Evolutionary conservation across 2,888 invertebrate genomes (phyloP), one percentile per base, ranked within the genome.

Genomic region (Drosophila quinaria): DNA sequence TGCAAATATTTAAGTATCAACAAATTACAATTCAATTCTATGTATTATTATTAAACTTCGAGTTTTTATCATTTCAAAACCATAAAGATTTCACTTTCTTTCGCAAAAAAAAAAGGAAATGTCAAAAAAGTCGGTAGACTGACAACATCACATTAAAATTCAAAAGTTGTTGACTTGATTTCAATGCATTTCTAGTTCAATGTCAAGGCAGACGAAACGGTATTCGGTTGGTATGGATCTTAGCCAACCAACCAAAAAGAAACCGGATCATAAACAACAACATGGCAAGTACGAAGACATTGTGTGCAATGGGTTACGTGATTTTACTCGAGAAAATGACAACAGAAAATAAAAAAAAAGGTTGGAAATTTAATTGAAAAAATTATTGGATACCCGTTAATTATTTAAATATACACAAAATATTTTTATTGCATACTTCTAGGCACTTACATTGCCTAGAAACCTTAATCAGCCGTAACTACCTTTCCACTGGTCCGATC

Each of bases 131-230:
- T 15, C 15, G 15, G 9, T 10, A 39, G 9, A 15, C 39, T 15
- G 39, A n/a, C n/a, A 42, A 13, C 3, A 42, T 11, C 3, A 22
- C 17, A 35, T 9, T 47, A 17, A 15, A 54, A 25, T n/a, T 5
- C 13, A 13, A 50, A 49, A 22, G 54, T 4, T 17, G 25, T 25
- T 9, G 11, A 11, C 42, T 15, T 17, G 10, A 5, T 35, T 42
- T 29, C 44, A 19, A 44, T 1, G 3, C 6, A 42, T 33, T 46
- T n/a, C 29, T 39, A 46, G 62, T 55, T 62, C 62, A 62, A 55
- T 62, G 62, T 55, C 62, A 62, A 47, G 62, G 46, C 55, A n/a
- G 31, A n/a, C 44, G 15, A 29, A 59, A 59, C 59, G 47, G 49
- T 59, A 41, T 29, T 29, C 49, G 47, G 5, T 17, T 22, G 22